A percentile compares a stretch with the other conserved stretches of the same genome.
These are phyloP conservation scores for Monomorium pharaonis DNA, from an alignment of 1,140 invertebrate species.

Conservation along the genomic window DNA sequence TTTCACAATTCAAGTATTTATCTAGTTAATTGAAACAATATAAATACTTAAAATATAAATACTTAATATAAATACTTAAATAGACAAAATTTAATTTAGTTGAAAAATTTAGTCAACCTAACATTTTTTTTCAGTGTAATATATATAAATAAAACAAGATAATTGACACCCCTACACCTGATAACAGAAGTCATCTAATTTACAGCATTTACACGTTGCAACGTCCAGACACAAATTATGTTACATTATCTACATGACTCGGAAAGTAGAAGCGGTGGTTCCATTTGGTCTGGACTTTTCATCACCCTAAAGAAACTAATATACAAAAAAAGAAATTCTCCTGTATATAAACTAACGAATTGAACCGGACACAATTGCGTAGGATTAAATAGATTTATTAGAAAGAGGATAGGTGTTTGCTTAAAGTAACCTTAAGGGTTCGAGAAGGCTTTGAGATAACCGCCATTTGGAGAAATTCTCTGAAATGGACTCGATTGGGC, in stretches of 20 bases:
- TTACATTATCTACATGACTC: constrained; percentile 71
- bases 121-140: too few species aligned
- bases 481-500: constrained; percentile 1
- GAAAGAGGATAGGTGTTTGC: background rate
- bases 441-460: constrained; percentile 2
- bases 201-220: background rate
- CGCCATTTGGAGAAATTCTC: background rate
- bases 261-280: background rate
- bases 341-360: background rate
- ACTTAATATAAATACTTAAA: too few species aligned
- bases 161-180: constrained; percentile 72
- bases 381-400: constrained; percentile 8
- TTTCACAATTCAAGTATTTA: too few species aligned
- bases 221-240: constrained; percentile 77
- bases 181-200: constrained; percentile 14
- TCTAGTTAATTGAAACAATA: too few species aligned
- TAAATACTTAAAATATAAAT: too few species aligned
- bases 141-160: constrained; percentile 74
- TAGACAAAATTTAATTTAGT: too few species aligned
- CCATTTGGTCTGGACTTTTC: constrained; percentile 2
- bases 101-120: too few species aligned
- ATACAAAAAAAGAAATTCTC: background rate
- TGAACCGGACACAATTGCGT: background rate
- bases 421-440: background rate
- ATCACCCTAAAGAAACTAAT: constrained; percentile 3